Conservation (phyloP, 2,113 vertebrate species). For the Salvator merianae region DNA sequence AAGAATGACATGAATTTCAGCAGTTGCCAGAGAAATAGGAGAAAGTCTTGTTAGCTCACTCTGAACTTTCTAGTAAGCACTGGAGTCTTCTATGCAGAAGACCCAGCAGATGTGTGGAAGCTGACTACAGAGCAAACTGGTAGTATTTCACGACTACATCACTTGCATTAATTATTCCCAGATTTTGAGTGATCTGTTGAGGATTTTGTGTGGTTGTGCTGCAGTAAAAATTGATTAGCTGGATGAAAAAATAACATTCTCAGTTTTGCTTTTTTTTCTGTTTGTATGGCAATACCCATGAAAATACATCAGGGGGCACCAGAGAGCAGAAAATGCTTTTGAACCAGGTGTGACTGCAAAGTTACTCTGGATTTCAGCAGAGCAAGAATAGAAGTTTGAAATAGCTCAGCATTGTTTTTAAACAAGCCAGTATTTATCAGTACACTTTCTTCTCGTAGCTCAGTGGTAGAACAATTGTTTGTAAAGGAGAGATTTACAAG, state of each 20-base stretch:
- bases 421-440: not conserved
- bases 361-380: too few species aligned
- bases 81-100: not conserved
- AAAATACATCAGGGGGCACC: slow-evolving; percentile 35
- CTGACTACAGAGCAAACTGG: not conserved
- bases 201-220: not conserved
- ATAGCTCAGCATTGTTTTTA: not conserved
- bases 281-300: not conserved
- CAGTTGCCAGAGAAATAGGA: not conserved
- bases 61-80: not conserved
- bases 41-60: not conserved
- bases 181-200: not conserved
- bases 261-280: not conserved
- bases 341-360: not conserved
- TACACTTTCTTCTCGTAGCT: too few species aligned
- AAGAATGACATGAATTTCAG: not conserved
- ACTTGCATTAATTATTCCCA: not conserved
- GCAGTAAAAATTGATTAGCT: not conserved
- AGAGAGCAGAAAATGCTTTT: slow-evolving; percentile 39
- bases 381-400: not conserved
- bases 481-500: too few species aligned
- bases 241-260: too few species aligned
- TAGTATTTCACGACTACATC: not conserved
- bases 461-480: too few species aligned
- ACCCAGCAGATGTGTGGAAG: not conserved